A percentile compares a stretch with the other conserved stretches of the same genome.
These are phyloP conservation scores for Odontesthes bonariensis DNA, from an alignment of 2,113 vertebrate species.

Conservation along the genomic window DNA sequence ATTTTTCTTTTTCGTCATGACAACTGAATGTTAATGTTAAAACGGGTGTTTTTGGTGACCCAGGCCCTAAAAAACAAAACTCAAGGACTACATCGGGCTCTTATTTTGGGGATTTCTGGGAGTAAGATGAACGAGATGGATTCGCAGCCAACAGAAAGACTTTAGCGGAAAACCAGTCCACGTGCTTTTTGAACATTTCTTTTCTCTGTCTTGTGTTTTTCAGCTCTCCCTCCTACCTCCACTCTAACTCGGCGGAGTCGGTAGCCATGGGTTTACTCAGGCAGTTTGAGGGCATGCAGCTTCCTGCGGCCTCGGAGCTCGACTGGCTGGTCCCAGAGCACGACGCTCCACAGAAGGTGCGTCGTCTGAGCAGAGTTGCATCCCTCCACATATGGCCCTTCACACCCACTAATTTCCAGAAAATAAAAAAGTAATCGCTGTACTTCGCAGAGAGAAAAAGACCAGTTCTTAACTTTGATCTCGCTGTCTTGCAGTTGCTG, in stretches of 20 bases:
- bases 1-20: not conserved
- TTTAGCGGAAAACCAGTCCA: not conserved
- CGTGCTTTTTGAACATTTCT: not conserved
- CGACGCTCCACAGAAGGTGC: slow-evolving; percentile 95
- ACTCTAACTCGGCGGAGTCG: slow-evolving; percentile 95
- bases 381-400: not conserved
- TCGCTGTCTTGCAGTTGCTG: slow-evolving; percentile 84
- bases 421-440: not conserved
- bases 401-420: not conserved
- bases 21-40: not conserved
- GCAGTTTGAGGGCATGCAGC: slow-evolving; percentile 98
- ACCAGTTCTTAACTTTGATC: not conserved
- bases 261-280: slow-evolving; percentile 97
- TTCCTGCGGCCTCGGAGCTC: slow-evolving; percentile 95
- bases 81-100: rapidly evolving
- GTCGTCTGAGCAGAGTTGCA: not conserved
- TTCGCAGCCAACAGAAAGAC: no score
- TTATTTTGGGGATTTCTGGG: no score
- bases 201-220: not conserved
- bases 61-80: no score
- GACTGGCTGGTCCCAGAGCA: slow-evolving; percentile 98
- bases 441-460: not conserved
- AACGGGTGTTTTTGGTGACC: no score
- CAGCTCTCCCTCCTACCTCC: slow-evolving; percentile 89
- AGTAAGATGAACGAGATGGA: not conserved